phyloP scores from a whole-genome alignment of 2,888 invertebrate species.

The Andricus quercusramuli region DNA sequence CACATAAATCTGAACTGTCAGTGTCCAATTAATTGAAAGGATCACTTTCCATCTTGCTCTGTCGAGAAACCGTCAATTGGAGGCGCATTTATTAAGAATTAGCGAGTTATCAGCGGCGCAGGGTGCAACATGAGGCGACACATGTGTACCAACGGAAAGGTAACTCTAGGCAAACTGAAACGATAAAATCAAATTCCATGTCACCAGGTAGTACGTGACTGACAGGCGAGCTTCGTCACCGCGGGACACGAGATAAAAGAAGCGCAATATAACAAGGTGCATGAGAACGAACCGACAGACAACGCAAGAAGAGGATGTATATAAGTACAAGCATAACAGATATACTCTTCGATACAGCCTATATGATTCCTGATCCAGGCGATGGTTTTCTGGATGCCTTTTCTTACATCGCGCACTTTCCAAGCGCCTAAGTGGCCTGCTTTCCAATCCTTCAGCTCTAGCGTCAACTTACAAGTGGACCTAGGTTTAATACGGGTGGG shows the following conservation, averaged over 20 bases:
- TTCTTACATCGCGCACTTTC: background rate
- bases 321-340: background rate
- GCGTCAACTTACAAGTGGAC: too few relatives aligned
- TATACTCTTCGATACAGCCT: background rate
- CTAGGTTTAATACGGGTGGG: too few relatives aligned
- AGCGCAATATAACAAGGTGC: slow-evolving; percentile 70
- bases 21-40: slow-evolving; percentile 25
- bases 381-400: background rate
- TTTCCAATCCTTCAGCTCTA: background rate
- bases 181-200: slow-evolving; percentile 73
- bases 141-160: slow-evolving; percentile 54
- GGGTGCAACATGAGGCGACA: slow-evolving; percentile 44
- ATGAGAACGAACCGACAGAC: slow-evolving; percentile 48
- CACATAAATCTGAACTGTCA: slow-evolving; percentile 6
- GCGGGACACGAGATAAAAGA: slow-evolving; percentile 69
- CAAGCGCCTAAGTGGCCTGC: background rate
- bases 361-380: slow-evolving; percentile 4
- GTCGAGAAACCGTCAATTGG: background rate
- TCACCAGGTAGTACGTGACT: slow-evolving; percentile 64
- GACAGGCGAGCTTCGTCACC: slow-evolving; percentile 70
- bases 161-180: slow-evolving; percentile 37
- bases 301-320: slow-evolving; percentile 4
- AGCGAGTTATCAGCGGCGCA: slow-evolving; percentile 2
- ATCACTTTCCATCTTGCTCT: slow-evolving; percentile 4
- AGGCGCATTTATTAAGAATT: slow-evolving; percentile 31